These are phyloP conservation scores for Diarsia rubi DNA, from an alignment of 2,888 invertebrate genomes.

Conservation along the genomic window DNA sequence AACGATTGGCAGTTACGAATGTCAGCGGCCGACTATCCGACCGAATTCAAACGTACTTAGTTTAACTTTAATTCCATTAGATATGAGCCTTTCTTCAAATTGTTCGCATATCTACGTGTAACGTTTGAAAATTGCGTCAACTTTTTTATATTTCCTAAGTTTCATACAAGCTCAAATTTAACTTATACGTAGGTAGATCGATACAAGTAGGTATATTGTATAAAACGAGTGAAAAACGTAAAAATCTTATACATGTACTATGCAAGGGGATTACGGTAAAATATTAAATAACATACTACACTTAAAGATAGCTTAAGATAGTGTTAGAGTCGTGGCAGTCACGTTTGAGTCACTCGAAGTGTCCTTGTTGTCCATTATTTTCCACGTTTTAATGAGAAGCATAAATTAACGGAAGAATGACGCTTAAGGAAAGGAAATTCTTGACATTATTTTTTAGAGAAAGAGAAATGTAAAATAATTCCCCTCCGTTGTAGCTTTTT, in stretches of 20 bases:
- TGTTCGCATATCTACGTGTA: conserved; percentile 75
- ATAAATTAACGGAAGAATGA: conserved; percentile 58
- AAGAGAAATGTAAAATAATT: conserved; percentile 46
- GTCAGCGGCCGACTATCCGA: conserved; percentile 70
- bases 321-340: conserved; percentile 79
- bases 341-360: conserved; percentile 53
- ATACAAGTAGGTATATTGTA: conserved; percentile 89
- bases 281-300: conserved; percentile 87
- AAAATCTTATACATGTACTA: conserved; percentile 87
- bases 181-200: conserved; percentile 87
- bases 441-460: conserved; percentile 48
- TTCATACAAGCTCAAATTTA: conserved; percentile 90
- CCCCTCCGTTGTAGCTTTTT: conserved; percentile 31
- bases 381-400: conserved; percentile 65
- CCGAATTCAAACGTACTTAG: conserved; percentile 71
- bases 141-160: conserved; percentile 75
- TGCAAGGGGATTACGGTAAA: conserved; percentile 88
- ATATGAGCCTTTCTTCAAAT: conserved; percentile 72
- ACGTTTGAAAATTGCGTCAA: conserved; percentile 74
- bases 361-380: conserved; percentile 44
- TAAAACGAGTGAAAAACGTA: conserved; percentile 91
- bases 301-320: conserved; percentile 90
- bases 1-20: conserved; percentile 86
- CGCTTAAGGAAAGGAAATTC: conserved; percentile 45
- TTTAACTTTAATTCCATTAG: conserved; percentile 66